Conservation (phyloP, 1,140 invertebrate genomes). For the Phymorhynchus buccinoides region DNA sequence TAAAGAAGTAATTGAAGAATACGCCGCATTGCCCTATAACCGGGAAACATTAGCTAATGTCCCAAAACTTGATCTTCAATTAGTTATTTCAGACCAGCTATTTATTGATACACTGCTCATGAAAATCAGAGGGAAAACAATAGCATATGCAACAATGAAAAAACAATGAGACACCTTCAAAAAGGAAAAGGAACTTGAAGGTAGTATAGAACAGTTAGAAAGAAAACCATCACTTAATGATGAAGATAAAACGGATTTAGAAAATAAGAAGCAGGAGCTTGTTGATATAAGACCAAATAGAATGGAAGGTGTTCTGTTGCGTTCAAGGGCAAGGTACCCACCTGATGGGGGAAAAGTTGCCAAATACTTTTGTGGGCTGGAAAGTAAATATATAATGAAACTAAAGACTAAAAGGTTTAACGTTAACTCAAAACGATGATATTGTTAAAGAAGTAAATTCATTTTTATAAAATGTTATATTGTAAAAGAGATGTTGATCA, state of each 20-base stretch:
- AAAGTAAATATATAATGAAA: neutral
- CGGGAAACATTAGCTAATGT: neutral
- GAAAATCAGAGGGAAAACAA: too few species aligned
- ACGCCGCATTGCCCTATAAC: too few species aligned
- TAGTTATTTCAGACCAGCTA: too few species aligned
- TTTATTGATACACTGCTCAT: too few species aligned
- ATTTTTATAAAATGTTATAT: neutral
- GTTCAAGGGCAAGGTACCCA: neutral
- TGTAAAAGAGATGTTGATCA: neutral
- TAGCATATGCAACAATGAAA: too few species aligned
- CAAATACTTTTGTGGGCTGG: neutral
- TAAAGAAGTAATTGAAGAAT: too few species aligned
- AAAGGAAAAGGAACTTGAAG: too few species aligned
- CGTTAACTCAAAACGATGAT: neutral
- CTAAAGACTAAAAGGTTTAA: neutral
- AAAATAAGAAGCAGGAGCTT: neutral
- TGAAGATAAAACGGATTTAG: neutral
- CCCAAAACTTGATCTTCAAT: neutral
- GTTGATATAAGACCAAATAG: too few species aligned
- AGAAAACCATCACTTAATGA: neutral
- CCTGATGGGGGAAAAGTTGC: neutral
- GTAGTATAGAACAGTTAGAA: too few species aligned
- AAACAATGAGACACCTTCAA: too few species aligned
- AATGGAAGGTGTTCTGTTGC: too few species aligned
- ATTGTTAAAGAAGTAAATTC: neutral